Evolutionary conservation across 1,140 invertebrate genomes (phyloP), one percentile per base, ranked within the genome.

Genomic region (Pinna nobilis): DNA sequence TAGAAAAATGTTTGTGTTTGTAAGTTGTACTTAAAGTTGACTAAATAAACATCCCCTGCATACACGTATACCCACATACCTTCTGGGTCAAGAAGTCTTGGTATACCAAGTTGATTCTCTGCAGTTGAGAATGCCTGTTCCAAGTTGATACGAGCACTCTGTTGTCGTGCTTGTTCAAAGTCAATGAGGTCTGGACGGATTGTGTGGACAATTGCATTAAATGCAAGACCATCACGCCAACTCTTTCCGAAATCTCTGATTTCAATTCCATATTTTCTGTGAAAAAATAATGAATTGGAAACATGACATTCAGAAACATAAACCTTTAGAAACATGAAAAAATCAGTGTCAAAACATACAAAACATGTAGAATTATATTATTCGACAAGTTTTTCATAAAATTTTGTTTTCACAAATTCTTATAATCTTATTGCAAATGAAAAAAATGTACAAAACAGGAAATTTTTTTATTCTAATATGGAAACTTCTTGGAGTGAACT

Each of bases 191-290:
- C 96, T 28, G 96, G 96, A 84, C 95, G 95, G 80, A 99, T 98
- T 18, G 95, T 94, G 89, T 99, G 96, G 59, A 99, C 96, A 59
- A 99, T 94, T 1, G 96, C 97, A 32, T 98, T 91, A 91, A 99
- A 99, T 18, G 97, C 97, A 81, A 96, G 92, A 70, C 98, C 98
- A 89, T 99, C 97, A 81, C 97, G 92, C 98, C 98, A 99, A 87
- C 96, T 97, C 76, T 94, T 93, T 33, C 97, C 97, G 90, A 99
- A 99, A 90, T 99, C 97, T 88, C 92, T 94, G 4, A 99, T 94
- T 89, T 95, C 91, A 59, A 98, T 93, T 72, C 95, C 95, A 83
- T 93, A 93, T 84, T 96, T 93, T 88, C 95, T 97, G 86, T 13
- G 87, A 84, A 79, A 35, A 61, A 70, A 70, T 3, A 37, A 7